Evolutionary conservation across 2,888 invertebrate species (phyloP).

Genomic region (Carpatolechia fugitivella): DNA sequence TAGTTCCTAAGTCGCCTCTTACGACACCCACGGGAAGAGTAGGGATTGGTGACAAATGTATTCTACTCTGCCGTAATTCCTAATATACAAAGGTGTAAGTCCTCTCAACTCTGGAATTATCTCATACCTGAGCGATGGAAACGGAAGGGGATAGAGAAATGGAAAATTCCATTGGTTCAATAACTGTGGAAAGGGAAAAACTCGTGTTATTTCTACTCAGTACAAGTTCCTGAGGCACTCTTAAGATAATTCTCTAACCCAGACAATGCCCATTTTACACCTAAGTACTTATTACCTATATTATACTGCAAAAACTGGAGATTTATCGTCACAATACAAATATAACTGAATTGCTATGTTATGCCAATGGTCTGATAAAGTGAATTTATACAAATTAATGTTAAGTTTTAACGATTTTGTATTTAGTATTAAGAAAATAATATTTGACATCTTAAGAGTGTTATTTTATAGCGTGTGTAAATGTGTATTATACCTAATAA

Average conservation of each 20-base stretch:
- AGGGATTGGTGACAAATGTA: too few species aligned
- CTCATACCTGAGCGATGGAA: too few species aligned
- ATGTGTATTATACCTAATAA: constrained; percentile 32
- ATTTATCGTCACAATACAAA: background rate
- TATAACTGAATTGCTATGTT: background rate
- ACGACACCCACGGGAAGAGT: too few species aligned
- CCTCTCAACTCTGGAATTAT: too few species aligned
- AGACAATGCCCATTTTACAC: background rate
- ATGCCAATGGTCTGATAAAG: background rate
- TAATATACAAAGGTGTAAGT: too few species aligned
- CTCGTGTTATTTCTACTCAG: too few species aligned
- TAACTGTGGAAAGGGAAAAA: too few species aligned
- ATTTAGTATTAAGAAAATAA: constrained; percentile 23
- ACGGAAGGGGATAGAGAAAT: too few species aligned
- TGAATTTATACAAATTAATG: constrained; percentile 9
- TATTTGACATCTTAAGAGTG: constrained; percentile 35
- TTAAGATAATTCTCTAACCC: constrained; percentile 1
- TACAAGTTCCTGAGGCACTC: constrained; percentile 25
- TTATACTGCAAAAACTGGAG: background rate
- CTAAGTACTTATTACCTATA: background rate
- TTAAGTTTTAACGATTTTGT: constrained; percentile 35
- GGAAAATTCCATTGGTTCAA: too few species aligned
- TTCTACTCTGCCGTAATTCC: too few species aligned
- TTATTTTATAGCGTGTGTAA: constrained; percentile 31
- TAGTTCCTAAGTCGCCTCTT: too few species aligned